Conservation (phyloP, 2,888 invertebrate species). For the Ichneumoninae sp. region DNA sequence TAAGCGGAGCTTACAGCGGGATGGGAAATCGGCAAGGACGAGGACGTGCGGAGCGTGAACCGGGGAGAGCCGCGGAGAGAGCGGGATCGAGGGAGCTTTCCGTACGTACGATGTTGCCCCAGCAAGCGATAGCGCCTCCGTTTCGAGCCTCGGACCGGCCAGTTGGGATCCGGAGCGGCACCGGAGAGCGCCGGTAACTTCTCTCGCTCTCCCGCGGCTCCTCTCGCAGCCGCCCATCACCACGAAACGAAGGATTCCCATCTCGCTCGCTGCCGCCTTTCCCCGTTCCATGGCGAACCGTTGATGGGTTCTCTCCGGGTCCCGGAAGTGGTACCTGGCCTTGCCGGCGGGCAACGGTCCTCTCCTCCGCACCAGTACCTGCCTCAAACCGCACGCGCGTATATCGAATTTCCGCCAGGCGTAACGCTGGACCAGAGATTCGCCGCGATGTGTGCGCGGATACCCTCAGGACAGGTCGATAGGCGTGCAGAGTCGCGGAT, state of each 20-base stretch:
- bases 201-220: constrained; percentile 62
- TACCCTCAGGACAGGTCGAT: not conserved
- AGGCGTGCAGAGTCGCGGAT: not conserved
- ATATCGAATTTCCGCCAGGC: constrained; percentile 52
- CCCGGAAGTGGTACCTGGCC: constrained; percentile 73
- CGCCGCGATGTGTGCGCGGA: not conserved
- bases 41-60: constrained; percentile 38
- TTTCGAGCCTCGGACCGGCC: constrained; percentile 71
- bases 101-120: constrained; percentile 39
- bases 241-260: constrained; percentile 43
- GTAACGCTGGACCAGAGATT: constrained; percentile 33
- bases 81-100: constrained; percentile 46
- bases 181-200: constrained; percentile 41
- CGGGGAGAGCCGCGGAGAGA: constrained; percentile 32
- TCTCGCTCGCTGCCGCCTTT: not conserved
- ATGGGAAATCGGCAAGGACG: constrained; percentile 50
- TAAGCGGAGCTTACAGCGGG: constrained; percentile 78
- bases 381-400: constrained; percentile 37
- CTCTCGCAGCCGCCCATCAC: constrained; percentile 23
- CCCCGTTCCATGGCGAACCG: constrained; percentile 58
- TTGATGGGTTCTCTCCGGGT: constrained; percentile 79
- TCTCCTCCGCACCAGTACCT: constrained; percentile 10
- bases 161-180: constrained; percentile 64
- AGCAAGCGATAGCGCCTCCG: constrained; percentile 39
- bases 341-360: constrained; percentile 68